Base-by-base conservation (phyloP, 1,140 invertebrate species). In the Antheraea pernyi region DNA sequence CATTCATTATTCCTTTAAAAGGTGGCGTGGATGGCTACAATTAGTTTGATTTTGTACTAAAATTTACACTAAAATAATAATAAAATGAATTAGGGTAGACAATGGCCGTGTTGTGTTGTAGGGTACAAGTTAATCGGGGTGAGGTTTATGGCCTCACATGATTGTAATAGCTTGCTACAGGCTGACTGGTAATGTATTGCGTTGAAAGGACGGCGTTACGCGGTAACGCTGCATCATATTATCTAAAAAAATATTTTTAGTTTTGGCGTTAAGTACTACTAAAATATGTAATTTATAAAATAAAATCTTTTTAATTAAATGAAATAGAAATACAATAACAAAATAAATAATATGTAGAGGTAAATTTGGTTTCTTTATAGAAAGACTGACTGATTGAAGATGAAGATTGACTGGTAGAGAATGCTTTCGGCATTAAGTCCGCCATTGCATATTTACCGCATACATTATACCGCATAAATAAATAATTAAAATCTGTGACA, bases 1-100 rank as follows among this genome's bases (percentile, higher is more conserved):
- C 46, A 53, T 53, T 16, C 11, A 53, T 53, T 53, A 53, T 53
- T 16, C 13, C 10, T 53, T 53, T 53, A 53, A 53, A 53, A 79
- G 76, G 75, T 73, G 70, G 73, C 65, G 37, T 53, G 46, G 46
- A n/a, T 53, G 13, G 13, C 11, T 53, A 69, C 75, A 73, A 79
- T 77, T 78, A 80, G 78, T 81, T 82, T 80, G 74, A 74, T 76
- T 72, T 73, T 70, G 78, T 78, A 61, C 78, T 77, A 75, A 80
- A 85, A 80, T 79, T 81, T 81, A 78, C 75, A 77, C 68, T 81
- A 74, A 74, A 80, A 82, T 80, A 76, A 74, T 75, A 74, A 78
- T 61, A 61, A 77, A 66, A 53, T 58, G 59, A 61, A 68, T 73
- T 70, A 68, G 39, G 46, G 65, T 37, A 76, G 76, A 77, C 74